Evolutionary conservation across 2,113 vertebrate genomes (phyloP).

Genomic region (Diadophis punctatus): DNA sequence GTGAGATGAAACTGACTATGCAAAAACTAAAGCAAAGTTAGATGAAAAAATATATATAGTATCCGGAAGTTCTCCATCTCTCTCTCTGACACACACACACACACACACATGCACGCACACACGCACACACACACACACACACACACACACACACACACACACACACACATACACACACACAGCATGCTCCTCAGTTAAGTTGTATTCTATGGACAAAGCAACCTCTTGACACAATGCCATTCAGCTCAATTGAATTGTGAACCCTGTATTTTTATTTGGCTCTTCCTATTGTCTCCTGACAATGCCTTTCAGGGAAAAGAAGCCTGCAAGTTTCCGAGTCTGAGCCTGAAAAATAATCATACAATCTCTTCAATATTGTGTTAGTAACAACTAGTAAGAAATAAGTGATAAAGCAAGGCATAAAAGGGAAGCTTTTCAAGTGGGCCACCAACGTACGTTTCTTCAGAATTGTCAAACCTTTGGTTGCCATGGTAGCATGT

Average conservation of each 20-base stretch:
- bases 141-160: background rate
- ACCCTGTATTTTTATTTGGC: background rate
- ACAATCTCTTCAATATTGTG: background rate
- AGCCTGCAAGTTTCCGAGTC: background rate
- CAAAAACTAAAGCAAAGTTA: background rate
- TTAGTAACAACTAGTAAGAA: background rate
- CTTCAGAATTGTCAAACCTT: constrained; percentile 44
- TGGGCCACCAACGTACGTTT: constrained; percentile 22
- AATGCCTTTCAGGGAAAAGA: background rate
- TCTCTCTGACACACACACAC: background rate
- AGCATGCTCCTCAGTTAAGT: background rate
- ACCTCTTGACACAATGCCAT: background rate
- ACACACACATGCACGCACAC: too few relatives aligned
- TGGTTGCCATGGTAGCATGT: constrained; percentile 65
- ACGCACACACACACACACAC: background rate
- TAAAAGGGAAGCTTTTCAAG: background rate
- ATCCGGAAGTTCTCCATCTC: background rate
- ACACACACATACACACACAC: background rate
- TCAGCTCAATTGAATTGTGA: background rate
- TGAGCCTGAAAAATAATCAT: background rate
- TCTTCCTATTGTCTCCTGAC: background rate
- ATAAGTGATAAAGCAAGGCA: background rate
- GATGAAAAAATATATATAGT: background rate
- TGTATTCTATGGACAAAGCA: background rate
- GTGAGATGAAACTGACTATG: background rate